Evolutionary conservation across 1,140 invertebrate species (phyloP), one percentile per base, ranked within the genome.

Genomic region (Bicyclus anynana): DNA sequence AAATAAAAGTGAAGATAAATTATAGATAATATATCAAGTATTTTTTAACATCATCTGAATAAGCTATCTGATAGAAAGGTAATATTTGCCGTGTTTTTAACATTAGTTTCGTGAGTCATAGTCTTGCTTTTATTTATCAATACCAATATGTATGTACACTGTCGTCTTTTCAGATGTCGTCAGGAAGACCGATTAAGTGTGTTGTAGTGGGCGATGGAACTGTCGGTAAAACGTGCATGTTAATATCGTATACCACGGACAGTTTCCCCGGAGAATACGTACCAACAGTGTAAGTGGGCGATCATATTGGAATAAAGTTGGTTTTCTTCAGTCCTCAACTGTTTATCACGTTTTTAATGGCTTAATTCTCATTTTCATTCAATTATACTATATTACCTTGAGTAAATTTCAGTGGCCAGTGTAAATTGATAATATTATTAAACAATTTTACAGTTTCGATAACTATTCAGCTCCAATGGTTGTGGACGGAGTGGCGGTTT

Each of bases 191-290:
- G 62, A 97, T 99, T 83, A 99, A 99, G 89, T 99, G 97, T 93
- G 98, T 98, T 58, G 97, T 98, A 12, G 97, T 98, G 55, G 97
- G 95, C 14, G 94, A 95, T 84, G 89, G 89, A 59, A 98, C 97
- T 26, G 97, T 99, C 58, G 98, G 98, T 77, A 99, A 99, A 92
- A 99, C 98, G 29, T 99, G 98, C 89, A 98, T 99, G 97, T 91
- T 99, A 72, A 99, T 99, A 87, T 99, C 97, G 33, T 99, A 99
- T 80, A 99, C 98, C 21, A 99, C 98, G 67, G 97, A 99, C 84
- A 98, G 97, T 90, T 99, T 99, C 92, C 97, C 97, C 53, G 97
- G 97, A 65, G 97, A 98, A 94, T 98, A 98, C 93, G 97, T 98
- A 63, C 97, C 97, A 73, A 98, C 97, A 77, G 96, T 97, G 95